A percentile compares a stretch with the other conserved stretches of the same genome.
phyloP scores from a whole-genome alignment of 2,113 vertebrate genomes.

The Pantherophis guttatus region DNA sequence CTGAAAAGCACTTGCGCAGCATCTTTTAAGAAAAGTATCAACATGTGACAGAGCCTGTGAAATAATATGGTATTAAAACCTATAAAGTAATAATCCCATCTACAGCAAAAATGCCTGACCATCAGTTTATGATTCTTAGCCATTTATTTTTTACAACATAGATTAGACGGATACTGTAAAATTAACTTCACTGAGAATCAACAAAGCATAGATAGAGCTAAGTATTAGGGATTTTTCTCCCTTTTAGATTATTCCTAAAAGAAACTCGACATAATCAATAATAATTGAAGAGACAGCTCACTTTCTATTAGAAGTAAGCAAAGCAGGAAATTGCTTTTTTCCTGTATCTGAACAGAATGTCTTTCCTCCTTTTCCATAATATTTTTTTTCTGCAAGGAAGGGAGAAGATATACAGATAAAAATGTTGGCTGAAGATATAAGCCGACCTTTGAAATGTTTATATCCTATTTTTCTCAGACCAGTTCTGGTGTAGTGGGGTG shows the following conservation, averaged over 20 bases:
- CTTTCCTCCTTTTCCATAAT: rapidly evolving
- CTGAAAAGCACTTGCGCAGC: not conserved
- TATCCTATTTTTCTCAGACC: constrained; percentile 26
- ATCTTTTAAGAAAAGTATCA: not conserved
- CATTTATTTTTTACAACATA: not conserved
- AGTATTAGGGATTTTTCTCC: not conserved
- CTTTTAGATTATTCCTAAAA: not conserved
- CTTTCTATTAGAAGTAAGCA: not conserved
- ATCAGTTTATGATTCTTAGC: not conserved
- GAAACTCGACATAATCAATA: not conserved
- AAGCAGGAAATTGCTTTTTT: not conserved
- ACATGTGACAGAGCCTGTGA: not conserved
- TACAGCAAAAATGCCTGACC: not conserved
- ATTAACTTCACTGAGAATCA: not conserved
- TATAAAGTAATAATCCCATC: not conserved
- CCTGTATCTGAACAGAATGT: not conserved
- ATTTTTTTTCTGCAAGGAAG: not conserved
- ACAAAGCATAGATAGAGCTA: not conserved
- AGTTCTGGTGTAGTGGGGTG: not conserved
- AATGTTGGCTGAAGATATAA: constrained; percentile 1
- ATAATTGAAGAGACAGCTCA: constrained; percentile 7
- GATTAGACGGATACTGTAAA: not conserved
- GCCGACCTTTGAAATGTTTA: constrained; percentile 43
- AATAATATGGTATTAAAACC: not conserved
- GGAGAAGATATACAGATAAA: not conserved